Base-by-base conservation (phyloP, 2,888 invertebrate species). In the Acleris sparsana region DNA sequence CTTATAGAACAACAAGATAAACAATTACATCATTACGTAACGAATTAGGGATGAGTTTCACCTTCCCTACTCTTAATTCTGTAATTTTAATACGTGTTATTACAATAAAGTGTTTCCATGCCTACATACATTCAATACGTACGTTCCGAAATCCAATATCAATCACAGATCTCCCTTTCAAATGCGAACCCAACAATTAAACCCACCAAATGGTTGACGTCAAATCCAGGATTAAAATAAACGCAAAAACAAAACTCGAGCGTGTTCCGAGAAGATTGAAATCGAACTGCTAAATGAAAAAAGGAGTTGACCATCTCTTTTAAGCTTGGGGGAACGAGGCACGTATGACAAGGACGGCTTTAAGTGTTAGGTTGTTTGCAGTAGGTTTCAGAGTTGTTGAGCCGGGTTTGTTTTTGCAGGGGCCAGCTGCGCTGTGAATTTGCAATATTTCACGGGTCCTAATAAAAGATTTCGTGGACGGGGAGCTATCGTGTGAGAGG, bases 381-480 rank as follows among this genome's bases (percentile, higher is more conserved):
- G 62, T 58, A 53, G 44, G 52, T 46, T 52, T 17, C 56, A 63
- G 64, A 63, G 61, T 63, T 60, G 43, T 64, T 53, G 44, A 46
- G 53, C 18, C 17, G 46, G 43, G 71, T 72, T 69, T 73, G 75
- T 79, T 79, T 78, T 76, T 71, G 52, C 70, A 71, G 71, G 22
- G 25, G 74, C 78, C 84, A 80, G 80, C 80, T 83, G 82, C 73
- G 73, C 72, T 77, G 79, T 80, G 82, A 82, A 85, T 84, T 84
- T 84, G 84, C 84, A 85, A 87, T 87, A 85, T 86, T 86, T 85
- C 82, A 82, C 74, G 68, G 70, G 72, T 75, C 74, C 81, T 80
- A 79, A 84, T 85, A 84, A 86, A 85, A 80, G 80, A 79, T 78
- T 78, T 3, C 22, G 71, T 62, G 60, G 71, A 74, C 74, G 70